Conservation (phyloP, 2,888 invertebrate species). For the Trichopoda pennipes region DNA sequence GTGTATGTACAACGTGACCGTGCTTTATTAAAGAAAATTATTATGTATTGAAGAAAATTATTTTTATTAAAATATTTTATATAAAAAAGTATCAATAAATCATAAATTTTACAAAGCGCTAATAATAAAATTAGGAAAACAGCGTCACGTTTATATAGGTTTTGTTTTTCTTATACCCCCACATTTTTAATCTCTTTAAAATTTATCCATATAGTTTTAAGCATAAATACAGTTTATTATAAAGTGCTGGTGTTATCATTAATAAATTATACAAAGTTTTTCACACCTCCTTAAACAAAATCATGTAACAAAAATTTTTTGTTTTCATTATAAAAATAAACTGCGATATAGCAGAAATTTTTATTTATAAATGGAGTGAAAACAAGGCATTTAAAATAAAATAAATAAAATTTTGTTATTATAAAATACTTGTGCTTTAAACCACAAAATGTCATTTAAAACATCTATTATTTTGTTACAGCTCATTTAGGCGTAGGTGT, state of each 20-base stretch:
- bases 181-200: not conserved
- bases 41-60: too few species aligned
- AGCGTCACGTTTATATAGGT: too few species aligned
- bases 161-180: not conserved
- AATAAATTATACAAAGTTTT: constrained; percentile 37
- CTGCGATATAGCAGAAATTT: too few species aligned
- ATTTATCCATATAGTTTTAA: not conserved
- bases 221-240: constrained; percentile 18
- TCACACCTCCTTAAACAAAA: constrained; percentile 30
- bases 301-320: constrained; percentile 28
- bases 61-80: too few species aligned
- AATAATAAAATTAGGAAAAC: too few species aligned
- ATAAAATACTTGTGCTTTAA: not conserved
- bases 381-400: not conserved
- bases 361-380: not conserved
- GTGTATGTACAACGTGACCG: too few species aligned
- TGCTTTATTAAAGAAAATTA: too few species aligned
- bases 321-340: not conserved
- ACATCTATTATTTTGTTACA: constrained; percentile 12
- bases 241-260: constrained; percentile 3
- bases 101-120: too few species aligned
- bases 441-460: not conserved
- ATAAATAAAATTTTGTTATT: not conserved
- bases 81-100: too few species aligned
- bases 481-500: constrained; percentile 22